These are phyloP conservation scores for Terrapene triunguis DNA, from an alignment of 2,113 vertebrate species.

Conservation along the genomic window DNA sequence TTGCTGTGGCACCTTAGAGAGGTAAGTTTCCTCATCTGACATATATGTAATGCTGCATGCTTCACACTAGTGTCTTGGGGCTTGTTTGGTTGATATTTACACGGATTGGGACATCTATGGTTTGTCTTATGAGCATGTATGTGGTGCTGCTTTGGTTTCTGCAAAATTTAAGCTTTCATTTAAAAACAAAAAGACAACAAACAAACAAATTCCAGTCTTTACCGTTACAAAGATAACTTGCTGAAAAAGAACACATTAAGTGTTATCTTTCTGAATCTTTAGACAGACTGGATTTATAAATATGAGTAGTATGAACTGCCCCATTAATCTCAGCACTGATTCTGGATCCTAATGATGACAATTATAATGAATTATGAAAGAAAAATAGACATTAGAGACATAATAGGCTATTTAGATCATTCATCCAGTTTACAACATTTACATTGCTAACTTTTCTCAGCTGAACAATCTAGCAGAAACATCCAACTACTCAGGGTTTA, in stretches of 20 bases:
- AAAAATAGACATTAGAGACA: not conserved
- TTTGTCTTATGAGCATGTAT: accelerated
- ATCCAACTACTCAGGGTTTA: not conserved
- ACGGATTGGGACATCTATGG: not conserved
- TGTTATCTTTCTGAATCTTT: not conserved
- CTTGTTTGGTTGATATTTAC: not conserved
- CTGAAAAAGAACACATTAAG: not conserved
- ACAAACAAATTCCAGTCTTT: not conserved
- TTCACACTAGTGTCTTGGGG: not conserved
- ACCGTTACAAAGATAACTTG: not conserved
- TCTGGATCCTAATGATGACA: not conserved
- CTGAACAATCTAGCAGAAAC: not conserved
- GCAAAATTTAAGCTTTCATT: not conserved
- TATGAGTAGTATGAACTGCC: not conserved
- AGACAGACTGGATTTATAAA: not conserved
- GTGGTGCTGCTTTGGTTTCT: not conserved
- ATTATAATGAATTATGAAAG: not conserved
- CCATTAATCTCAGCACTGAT: not conserved
- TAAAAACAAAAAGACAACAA: not conserved
- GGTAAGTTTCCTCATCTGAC: not conserved
- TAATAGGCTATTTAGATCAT: not conserved
- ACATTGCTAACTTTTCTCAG: not conserved
- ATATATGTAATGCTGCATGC: not conserved
- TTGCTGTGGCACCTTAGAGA: not conserved
- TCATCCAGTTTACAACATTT: not conserved